These are phyloP conservation scores for Argentina silus DNA, from an alignment of 2,797 vertebrate species.

Conservation along the genomic window DNA sequence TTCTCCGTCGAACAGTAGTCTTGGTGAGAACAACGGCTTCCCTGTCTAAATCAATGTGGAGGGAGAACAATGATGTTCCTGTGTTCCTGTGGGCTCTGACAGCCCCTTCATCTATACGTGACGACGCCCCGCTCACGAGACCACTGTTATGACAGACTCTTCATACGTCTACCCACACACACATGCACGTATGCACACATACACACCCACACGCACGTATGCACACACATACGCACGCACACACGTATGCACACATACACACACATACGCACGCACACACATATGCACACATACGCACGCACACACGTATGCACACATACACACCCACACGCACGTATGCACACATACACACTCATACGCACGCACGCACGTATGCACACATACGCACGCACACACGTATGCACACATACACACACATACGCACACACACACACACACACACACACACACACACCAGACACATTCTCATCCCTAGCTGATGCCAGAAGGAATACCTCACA, in stretches of 20 bases:
- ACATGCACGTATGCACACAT: slow-evolving; percentile 39
- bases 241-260: too few species aligned
- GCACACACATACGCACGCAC: too few species aligned
- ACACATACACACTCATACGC: slow-evolving; percentile 11
- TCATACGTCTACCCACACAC: slow-evolving; percentile 48
- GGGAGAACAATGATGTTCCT: slow-evolving; percentile 62
- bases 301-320: too few species aligned
- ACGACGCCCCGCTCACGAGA: slow-evolving; percentile 61
- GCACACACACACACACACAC: not conserved
- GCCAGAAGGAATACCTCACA: slow-evolving; percentile 46
- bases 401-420: too few species aligned
- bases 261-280: too few species aligned
- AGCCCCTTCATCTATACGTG: slow-evolving; percentile 51
- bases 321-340: too few species aligned
- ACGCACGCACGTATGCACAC: slow-evolving; percentile 19
- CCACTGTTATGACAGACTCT: slow-evolving; percentile 61
- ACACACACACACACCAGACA: not conserved
- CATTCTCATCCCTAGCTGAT: slow-evolving; percentile 46
- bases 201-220: slow-evolving; percentile 38
- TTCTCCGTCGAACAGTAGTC: too few species aligned
- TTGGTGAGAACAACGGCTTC: too few species aligned
- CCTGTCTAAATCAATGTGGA: slow-evolving; percentile 3
- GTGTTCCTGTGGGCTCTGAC: slow-evolving; percentile 65
- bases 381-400: too few species aligned
- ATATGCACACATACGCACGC: too few species aligned